Base-by-base conservation (phyloP, 2,888 invertebrate species). In the Agrotis segetum region DNA sequence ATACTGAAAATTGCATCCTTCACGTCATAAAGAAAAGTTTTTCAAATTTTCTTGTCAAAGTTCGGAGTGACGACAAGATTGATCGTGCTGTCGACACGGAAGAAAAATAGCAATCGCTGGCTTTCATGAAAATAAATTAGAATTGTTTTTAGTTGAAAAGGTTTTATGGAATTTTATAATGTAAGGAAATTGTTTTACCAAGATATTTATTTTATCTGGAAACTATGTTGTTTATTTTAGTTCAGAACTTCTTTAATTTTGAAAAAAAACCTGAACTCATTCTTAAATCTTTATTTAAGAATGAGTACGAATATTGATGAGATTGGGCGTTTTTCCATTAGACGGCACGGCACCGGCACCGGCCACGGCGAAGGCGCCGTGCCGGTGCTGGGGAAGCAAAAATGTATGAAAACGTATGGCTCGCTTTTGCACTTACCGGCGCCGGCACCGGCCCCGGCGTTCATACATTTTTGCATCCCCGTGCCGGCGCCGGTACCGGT, bases 61-160 rank as follows among this genome's bases (percentile, higher is more conserved):
- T 84, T 81, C 75, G 76, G 86, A 87, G 85, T 89, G 89, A 89
- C 86, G 85, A 82, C 83, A 77, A 85, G 84, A 93, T 93, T 90
- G 89, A 93, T 93, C 88, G 89, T 88, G 74, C 86, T 88, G 91
- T 92, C 88, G 85, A 79, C 84, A 82, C 72, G 82, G 85, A 88
- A 86, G 86, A 86, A 81, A 68, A 73, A 83, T 64, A 62, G 71
- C 59, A 46, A 62, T 65, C 64, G 60, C 69, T 56, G 52, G n/a
- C 61, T 65, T 74, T 49, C 62, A 76, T 47, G 58, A 63, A 72
- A 55, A 65, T 78, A 52, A 67, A 59, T 74, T 44, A 56, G 34
- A 21, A 63, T 67, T 64, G 56, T 34, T 64, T 65, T 63, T 47
- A 62, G 50, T 82, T 47, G 47, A 61, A 40, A 56, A 49, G n/a